Percentiles rank a stretch among this genome's conserved stretches.
phyloP scores from a whole-genome alignment of 2,113 vertebrate species.

The Brienomyrus brachyistius region DNA sequence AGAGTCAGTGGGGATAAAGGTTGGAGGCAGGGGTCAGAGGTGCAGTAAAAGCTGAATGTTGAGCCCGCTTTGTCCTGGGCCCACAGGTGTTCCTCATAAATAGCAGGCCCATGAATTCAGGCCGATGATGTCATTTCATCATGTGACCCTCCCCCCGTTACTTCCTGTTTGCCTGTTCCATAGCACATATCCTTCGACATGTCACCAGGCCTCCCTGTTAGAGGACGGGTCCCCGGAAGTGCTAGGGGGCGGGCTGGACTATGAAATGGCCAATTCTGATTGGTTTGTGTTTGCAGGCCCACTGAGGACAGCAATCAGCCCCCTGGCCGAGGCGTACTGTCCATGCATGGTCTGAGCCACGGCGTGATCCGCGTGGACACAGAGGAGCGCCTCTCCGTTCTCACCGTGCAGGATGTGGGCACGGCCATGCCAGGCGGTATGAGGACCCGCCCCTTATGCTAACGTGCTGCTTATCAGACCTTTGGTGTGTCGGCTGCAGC shows the following conservation, averaged over 20 bases:
- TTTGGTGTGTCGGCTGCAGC: neutral
- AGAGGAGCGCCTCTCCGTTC: constrained; percentile 89
- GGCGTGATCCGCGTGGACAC: constrained; percentile 93
- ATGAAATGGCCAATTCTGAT: neutral
- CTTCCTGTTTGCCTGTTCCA: neutral
- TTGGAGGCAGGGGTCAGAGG: neutral
- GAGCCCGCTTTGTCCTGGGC: neutral
- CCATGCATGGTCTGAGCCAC: constrained; percentile 92
- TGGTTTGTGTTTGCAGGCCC: constrained; percentile 60
- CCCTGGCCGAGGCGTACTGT: constrained; percentile 86
- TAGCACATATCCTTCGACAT: neutral
- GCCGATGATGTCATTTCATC: constrained; percentile 18
- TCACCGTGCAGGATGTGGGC: constrained; percentile 95
- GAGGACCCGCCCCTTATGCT: constrained; percentile 11
- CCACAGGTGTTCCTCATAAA: constrained; percentile 61
- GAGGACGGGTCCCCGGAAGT: neutral
- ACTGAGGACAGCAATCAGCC: constrained; percentile 97
- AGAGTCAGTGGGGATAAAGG: neutral
- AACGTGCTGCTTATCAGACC: neutral
- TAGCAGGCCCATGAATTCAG: neutral
- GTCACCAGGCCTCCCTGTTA: neutral
- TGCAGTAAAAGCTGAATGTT: neutral
- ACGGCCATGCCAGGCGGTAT: constrained; percentile 93
- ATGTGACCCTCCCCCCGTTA: constrained; percentile 8
- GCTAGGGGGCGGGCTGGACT: neutral